phyloP scores from a whole-genome alignment of 2,113 vertebrate species.

The Notechis scutatus region DNA sequence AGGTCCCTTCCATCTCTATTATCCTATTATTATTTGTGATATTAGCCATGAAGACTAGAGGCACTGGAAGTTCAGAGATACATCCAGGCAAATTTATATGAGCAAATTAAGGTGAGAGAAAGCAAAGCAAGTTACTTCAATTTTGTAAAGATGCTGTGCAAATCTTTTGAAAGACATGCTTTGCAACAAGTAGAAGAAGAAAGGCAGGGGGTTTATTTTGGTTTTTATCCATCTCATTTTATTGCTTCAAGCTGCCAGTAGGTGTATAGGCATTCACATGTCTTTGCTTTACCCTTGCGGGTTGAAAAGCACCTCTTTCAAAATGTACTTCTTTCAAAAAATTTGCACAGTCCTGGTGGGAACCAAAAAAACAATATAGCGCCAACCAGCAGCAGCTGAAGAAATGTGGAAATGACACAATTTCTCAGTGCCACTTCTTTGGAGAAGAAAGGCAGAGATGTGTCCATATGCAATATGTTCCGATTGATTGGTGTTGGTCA shows the following conservation, averaged over 20 bases:
- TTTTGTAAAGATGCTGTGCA: neutral
- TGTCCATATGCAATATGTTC: slow-evolving; percentile 45
- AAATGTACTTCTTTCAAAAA: neutral
- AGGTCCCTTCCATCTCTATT: too few species aligned
- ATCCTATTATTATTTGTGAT: too few species aligned
- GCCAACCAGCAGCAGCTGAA: neutral
- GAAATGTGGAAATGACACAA: neutral
- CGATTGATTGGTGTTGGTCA: slow-evolving; percentile 59
- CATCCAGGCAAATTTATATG: neutral
- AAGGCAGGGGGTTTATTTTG: neutral
- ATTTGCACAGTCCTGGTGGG: neutral
- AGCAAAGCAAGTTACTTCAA: neutral
- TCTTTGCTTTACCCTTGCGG: neutral
- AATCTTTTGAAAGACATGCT: neutral
- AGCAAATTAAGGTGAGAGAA: neutral
- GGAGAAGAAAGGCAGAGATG: slow-evolving; percentile 9
- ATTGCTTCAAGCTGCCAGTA: neutral
- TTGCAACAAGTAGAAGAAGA: neutral
- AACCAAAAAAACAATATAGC: neutral
- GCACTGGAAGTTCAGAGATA: neutral
- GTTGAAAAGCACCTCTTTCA: neutral
- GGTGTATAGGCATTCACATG: neutral
- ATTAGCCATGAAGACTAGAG: neutral
- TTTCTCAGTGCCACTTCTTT: neutral
- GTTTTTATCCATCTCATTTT: neutral